Evolutionary conservation across 2,113 vertebrate species (phyloP), one percentile per base, ranked within the genome.

Genomic region (Xiphophorus couchianus): DNA sequence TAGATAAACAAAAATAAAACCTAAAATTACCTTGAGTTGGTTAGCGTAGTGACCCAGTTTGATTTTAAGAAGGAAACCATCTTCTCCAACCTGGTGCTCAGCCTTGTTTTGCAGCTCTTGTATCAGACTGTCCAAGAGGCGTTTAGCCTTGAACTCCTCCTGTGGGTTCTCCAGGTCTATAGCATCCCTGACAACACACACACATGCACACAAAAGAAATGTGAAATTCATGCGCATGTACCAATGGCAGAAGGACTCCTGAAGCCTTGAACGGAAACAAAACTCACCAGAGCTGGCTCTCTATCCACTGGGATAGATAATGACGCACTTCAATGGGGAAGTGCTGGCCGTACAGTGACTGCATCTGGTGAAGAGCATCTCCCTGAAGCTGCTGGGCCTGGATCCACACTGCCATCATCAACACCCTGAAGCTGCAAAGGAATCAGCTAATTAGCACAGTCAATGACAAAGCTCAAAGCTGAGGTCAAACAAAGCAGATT

Each of bases 101-200:
- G 98, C 98, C 89, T 99, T 99, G 93, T 97, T 98, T 95, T 99
- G 97, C 84, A 99, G 92, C 93, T 99, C 98, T 83, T 98, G 97
- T 85, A 98, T 97, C 87, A 99, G 95, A 79, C 95, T 96, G 81
- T 99, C 98, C 88, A 99, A 89, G 85, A 98, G 94, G 75, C 97
- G 96, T 27, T 97, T 95, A 66, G 95, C 95, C 88, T 98, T 97
- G 84, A 96, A 94, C 63, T 95, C 95, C 87, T 99, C 98, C 91
- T 98, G 97, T 8, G 97, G 96, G 89, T 96, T 99, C 82, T 99
- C 98, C 51, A 97, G 90, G 84, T 98, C 97, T 6, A 99, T 94
- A 51, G 95, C 94, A 85, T 98, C 97, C 98, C 98, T 99, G 79
- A 63, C 1, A 25, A 72, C 61, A 69, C 33, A 78, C 27, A 82